Percentiles rank a stretch among this genome's conserved stretches.
phyloP scores from a whole-genome alignment of 2,113 vertebrate genomes.

The Ariopsis seemanni region DNA sequence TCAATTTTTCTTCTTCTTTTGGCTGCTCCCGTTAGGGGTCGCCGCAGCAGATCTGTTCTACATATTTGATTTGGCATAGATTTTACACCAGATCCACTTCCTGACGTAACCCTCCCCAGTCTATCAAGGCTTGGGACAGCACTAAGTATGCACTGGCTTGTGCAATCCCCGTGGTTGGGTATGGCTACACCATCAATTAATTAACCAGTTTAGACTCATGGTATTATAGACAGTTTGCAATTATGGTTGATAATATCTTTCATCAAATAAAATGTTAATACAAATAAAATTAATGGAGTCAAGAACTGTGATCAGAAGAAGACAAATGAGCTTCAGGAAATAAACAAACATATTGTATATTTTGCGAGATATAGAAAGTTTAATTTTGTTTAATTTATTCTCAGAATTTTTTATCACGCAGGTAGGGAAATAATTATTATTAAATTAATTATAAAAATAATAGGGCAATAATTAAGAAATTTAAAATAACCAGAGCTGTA shows the following conservation, averaged over 20 bases:
- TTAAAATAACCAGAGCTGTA: neutral
- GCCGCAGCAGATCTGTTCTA: too few relatives aligned
- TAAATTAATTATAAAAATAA: neutral
- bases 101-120: too few relatives aligned
- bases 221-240: slow-evolving; percentile 67
- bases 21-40: too few relatives aligned
- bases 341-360: neutral
- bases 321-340: slow-evolving; percentile 50
- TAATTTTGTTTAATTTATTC: neutral
- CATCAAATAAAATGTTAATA: slow-evolving; percentile 69
- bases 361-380: neutral
- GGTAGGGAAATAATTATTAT: neutral
- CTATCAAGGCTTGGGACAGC: too few relatives aligned
- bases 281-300: slow-evolving; percentile 68
- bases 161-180: too few relatives aligned
- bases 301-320: slow-evolving; percentile 60
- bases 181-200: slow-evolving; percentile 63
- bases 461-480: neutral
- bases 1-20: slow-evolving; percentile 24
- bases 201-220: slow-evolving; percentile 69
- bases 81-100: too few relatives aligned
- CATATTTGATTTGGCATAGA: too few relatives aligned
- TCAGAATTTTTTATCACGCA: neutral
- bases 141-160: too few relatives aligned
- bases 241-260: slow-evolving; percentile 64